A percentile compares a stretch with the other conserved stretches of the same genome.
Conservation (phyloP, 2,113 vertebrate species). For the Python bivittatus region DNA sequence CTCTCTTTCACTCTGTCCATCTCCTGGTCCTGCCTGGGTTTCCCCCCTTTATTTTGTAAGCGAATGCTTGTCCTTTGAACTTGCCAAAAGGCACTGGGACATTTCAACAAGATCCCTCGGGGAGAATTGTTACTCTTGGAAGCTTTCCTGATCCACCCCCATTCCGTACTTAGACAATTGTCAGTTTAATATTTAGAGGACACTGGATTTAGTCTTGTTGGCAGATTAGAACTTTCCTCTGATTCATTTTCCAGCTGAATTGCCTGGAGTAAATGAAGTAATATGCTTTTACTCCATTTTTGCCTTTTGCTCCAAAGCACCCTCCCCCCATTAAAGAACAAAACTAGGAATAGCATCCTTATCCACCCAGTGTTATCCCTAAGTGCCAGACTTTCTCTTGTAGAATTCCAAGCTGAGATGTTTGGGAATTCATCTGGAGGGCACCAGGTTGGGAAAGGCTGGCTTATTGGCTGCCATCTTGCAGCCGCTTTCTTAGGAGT, state of each 20-base stretch:
- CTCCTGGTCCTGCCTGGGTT: background rate
- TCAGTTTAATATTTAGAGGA: constrained; percentile 46
- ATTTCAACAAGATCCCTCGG: constrained; percentile 64
- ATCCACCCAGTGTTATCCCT: constrained; percentile 16
- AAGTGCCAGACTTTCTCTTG: background rate
- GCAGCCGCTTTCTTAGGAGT: background rate
- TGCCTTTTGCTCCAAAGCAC: background rate
- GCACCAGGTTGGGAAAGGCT: no score
- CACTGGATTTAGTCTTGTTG: constrained; percentile 53
- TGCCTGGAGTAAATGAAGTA: constrained; percentile 33
- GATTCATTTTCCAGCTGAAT: constrained; percentile 49
- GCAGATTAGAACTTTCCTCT: constrained; percentile 41
- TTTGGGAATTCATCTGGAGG: no score
- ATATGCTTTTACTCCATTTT: constrained; percentile 26
- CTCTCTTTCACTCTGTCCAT: background rate
- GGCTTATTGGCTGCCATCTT: no score
- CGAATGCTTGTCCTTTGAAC: constrained; percentile 8
- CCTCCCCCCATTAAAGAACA: background rate
- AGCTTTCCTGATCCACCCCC: constrained; percentile 25
- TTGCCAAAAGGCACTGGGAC: constrained; percentile 51
- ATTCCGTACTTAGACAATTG: constrained; percentile 43
- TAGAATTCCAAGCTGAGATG: no score
- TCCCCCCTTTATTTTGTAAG: background rate
- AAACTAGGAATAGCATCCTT: constrained; percentile 5
- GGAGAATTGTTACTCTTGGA: constrained; percentile 62